Conservation (phyloP, 1,140 invertebrate species). For the Leptopilina clavipes region DNA sequence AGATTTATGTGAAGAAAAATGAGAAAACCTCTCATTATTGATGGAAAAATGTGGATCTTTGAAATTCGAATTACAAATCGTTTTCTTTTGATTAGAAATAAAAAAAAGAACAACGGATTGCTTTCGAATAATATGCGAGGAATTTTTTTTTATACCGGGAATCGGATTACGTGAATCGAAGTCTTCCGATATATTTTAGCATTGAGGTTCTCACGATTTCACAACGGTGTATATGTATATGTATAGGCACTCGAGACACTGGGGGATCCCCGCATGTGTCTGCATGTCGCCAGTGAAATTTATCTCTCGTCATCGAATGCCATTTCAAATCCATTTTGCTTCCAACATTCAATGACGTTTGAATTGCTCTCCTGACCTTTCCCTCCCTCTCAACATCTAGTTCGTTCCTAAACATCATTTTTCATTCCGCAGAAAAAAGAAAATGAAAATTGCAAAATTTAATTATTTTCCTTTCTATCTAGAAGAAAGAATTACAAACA, state of each 20-base stretch:
- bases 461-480: no score
- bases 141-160: background rate
- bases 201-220: slow-evolving; percentile 30
- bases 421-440: no score
- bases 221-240: background rate
- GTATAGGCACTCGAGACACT: background rate
- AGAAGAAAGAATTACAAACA: no score
- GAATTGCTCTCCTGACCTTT: slow-evolving; percentile 8
- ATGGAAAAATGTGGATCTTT: slow-evolving; percentile 26
- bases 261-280: slow-evolving; percentile 19
- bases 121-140: background rate
- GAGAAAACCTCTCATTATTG: slow-evolving; percentile 3
- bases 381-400: background rate
- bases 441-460: no score
- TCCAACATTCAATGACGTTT: slow-evolving; percentile 4
- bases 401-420: no score
- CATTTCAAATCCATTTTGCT: slow-evolving; percentile 3
- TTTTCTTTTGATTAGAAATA: slow-evolving; percentile 26
- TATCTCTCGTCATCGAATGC: slow-evolving; percentile 22
- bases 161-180: slow-evolving; percentile 20
- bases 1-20: background rate
- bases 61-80: slow-evolving; percentile 19
- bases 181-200: slow-evolving; percentile 13
- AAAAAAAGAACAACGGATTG: no score
- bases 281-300: slow-evolving; percentile 28